These are phyloP conservation scores for Tenebrosternarchus preto DNA, from an alignment of 2,113 vertebrate genomes.

Conservation along the genomic window DNA sequence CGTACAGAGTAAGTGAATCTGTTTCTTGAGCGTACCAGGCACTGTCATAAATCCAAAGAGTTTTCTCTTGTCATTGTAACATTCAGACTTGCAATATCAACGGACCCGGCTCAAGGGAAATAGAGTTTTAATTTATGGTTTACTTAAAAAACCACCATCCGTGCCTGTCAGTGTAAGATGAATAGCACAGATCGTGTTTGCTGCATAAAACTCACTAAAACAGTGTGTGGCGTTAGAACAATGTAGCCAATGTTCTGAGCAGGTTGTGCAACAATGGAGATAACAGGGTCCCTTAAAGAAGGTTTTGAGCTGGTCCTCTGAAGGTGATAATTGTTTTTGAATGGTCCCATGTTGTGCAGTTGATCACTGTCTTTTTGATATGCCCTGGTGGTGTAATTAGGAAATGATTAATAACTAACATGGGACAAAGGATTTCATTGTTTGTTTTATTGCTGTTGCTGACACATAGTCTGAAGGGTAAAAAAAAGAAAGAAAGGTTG, in stretches of 20 bases:
- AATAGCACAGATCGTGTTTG: conserved; percentile 7
- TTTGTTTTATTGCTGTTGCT: not conserved
- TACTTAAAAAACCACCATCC: conserved; percentile 39
- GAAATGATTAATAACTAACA: conserved; percentile 21
- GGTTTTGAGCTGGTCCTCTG: not conserved
- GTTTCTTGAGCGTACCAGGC: not conserved
- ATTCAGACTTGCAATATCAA: conserved; percentile 20
- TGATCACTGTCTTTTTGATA: conserved; percentile 42
- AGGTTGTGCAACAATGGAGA: conserved; percentile 10
- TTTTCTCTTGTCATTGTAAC: conserved; percentile 3
- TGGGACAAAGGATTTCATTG: not conserved
- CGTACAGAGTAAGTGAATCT: not conserved
- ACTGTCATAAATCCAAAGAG: conserved; percentile 16
- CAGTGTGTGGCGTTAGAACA: conserved; percentile 29
- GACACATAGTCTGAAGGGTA: not conserved
- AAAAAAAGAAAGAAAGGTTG: not conserved
- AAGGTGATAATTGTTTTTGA: conserved; percentile 44
- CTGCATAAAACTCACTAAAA: conserved; percentile 29
- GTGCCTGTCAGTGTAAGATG: conserved; percentile 17
- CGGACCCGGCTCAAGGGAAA: conserved; percentile 15
- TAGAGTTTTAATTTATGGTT: conserved; percentile 26
- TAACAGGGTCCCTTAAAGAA: conserved; percentile 36
- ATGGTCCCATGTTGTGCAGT: conserved; percentile 38
- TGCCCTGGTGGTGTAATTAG: conserved; percentile 44
- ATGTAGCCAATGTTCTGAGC: conserved; percentile 12